Base-by-base conservation (phyloP, 2,113 vertebrate species). In the Lichenostomus cassidix region DNA sequence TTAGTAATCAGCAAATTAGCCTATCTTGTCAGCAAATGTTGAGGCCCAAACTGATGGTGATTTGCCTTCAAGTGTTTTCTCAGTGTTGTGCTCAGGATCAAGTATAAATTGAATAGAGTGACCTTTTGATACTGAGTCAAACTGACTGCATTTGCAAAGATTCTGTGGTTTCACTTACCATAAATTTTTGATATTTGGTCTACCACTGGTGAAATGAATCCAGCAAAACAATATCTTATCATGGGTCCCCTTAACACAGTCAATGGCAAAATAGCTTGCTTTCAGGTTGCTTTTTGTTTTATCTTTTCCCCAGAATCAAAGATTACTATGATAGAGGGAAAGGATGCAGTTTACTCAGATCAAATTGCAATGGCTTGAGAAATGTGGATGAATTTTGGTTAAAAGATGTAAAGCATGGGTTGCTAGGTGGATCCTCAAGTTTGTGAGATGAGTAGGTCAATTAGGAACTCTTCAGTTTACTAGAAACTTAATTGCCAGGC, bases 1-100 rank as follows among this genome's bases (percentile, higher is more conserved):
- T 98, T 98, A 96, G 97, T 98, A 98, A 99, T 98, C 98, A 98
- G 97, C 97, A 98, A 98, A 98, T 98, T 98, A 98, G 97, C 98
- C 97, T 96, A 95, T 98, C 94, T 87, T 94, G 96, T 96, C 97
- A 96, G 97, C 98, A 98, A 98, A 98, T 97, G 97, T 90, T 95
- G 96, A 98, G 95, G 96, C 91, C 95, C 95, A 95, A 95, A 97
- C 90, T 89, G 97, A 96, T 97, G 98, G 98, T 98, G 94, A 93
- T 98, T 99, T 98, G 96, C 98, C 99, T 98, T 99, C 98, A 98
- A 92, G 92, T 98, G 95, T 98, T 98, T 98, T 98, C 97, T 97
- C 97, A 98, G 92, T 98, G 97, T 97, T 96, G 94, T 97, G 63
- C 96, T 97, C 94, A 96, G 96, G 97, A 95, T 98, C 91, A 97